Base-by-base conservation (phyloP, 2,113 vertebrate species). In the Eolophus roseicapilla region DNA sequence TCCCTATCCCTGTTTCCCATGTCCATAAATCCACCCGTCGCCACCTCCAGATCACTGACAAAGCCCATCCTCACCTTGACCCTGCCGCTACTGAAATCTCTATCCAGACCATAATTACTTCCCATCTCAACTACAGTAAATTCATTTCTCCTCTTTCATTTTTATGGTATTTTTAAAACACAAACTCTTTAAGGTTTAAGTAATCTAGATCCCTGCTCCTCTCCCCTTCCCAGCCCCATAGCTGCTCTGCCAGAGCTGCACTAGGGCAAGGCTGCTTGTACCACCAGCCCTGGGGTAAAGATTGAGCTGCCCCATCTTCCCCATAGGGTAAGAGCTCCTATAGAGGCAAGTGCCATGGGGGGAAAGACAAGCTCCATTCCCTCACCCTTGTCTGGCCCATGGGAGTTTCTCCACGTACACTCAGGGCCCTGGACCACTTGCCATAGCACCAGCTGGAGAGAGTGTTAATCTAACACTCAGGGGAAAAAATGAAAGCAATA, bases 181-280 rank as follows among this genome's bases (percentile, higher is more conserved):
- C 49, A 33, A 80, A 82, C 55, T 59, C 81, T 53, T 74, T 49
- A 53, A 91, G 68, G 8, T 63, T 81, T 69, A 93, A 88, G 17
- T 46, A 86, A 92, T 10, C 35, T 65, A 65, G 19, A 70, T 37
- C 18, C 50, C 43, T 62, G 21, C 47, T 95, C 24, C 23, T 74
- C 35, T 86, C 44, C 17, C 25, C 24, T 55, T 57, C 13, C 21
- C 59, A 47, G 62, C 35, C 53, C 28, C 2, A 3, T 13, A 62
- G 60, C 25, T 49, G 28, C 37, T 50, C 55, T 62, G 12, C 39
- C 39, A 39, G 39, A 37, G 31, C 31, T 52, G 25, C 37, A 12
- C 0, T 0, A 63, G 57, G 43, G 6, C 0, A 0, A 55, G 23
- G 19, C 3, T 3, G 0, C 6, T 65, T 64, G 29, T 68, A 20